A percentile compares a stretch with the other conserved stretches of the same genome.
Conservation (phyloP, 2,797 vertebrate species). For the Meriones psammophilus region DNA sequence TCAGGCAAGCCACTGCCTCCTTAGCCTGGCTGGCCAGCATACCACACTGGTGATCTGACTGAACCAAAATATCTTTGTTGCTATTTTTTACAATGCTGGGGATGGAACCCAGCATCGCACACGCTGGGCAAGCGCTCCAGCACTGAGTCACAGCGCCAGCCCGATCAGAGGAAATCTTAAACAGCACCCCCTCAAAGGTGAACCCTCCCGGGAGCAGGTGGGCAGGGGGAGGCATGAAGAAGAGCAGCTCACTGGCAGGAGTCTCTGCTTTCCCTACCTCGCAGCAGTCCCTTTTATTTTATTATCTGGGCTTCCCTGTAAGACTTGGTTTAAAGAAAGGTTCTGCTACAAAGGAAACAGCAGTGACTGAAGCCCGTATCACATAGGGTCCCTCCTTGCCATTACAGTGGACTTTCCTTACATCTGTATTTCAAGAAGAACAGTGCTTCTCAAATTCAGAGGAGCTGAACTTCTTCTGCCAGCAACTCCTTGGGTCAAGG, state of each 20-base stretch:
- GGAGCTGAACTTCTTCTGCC: neutral
- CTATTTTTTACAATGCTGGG: neutral
- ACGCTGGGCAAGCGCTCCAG: neutral
- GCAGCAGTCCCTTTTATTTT: neutral
- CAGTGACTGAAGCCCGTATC: slow-evolving; percentile 1
- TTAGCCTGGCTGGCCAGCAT: neutral
- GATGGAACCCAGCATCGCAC: neutral
- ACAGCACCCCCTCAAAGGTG: neutral
- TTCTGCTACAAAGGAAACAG: slow-evolving; percentile 40
- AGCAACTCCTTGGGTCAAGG: neutral
- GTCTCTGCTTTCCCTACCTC: neutral
- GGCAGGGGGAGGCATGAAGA: fast-evolving
- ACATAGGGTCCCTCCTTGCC: neutral
- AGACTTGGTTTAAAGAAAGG: slow-evolving; percentile 54
- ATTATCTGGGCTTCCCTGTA: slow-evolving; percentile 14
- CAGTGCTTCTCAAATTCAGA: neutral
- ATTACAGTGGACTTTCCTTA: slow-evolving; percentile 31
- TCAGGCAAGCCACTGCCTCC: neutral
- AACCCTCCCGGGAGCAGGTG: neutral
- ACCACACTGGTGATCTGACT: neutral
- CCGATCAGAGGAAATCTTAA: neutral
- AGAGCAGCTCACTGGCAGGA: neutral
- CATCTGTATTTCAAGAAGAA: slow-evolving; percentile 49
- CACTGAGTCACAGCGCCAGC: too few species aligned
- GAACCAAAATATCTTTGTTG: neutral